A percentile compares a stretch with the other conserved stretches of the same genome.
phyloP scores from a whole-genome alignment of 2,113 vertebrate genomes.

The Okapia johnstoni region DNA sequence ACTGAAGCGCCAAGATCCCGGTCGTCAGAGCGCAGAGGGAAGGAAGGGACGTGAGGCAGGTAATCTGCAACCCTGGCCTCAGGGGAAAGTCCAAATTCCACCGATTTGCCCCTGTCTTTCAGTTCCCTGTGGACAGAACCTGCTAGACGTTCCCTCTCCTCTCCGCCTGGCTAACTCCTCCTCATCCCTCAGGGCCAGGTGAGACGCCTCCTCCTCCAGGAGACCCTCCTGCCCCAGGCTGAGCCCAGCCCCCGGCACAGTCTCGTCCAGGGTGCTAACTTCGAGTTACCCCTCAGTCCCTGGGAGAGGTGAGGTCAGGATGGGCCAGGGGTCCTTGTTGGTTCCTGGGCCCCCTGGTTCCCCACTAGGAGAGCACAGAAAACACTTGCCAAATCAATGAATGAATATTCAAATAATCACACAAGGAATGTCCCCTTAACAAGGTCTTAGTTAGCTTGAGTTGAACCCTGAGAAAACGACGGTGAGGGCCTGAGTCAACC shows the following conservation, averaged over 20 bases:
- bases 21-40: background rate
- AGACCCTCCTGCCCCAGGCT: background rate
- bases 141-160: background rate
- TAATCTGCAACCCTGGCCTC: background rate
- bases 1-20: background rate
- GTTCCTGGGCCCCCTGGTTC: background rate
- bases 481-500: background rate
- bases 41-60: background rate
- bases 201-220: background rate
- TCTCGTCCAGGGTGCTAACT: background rate
- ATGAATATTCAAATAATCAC: background rate
- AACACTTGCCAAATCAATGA: background rate
- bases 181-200: background rate
- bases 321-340: background rate
- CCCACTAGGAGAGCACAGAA: background rate
- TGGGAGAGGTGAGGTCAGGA: background rate
- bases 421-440: background rate
- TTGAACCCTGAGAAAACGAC: background rate
- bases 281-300: background rate
- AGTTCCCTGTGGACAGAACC: background rate
- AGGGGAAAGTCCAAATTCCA: background rate
- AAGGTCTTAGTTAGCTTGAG: background rate
- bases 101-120: rapidly evolving
- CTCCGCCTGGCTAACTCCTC: background rate
- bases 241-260: background rate